A percentile compares a stretch with the other conserved stretches of the same genome.
These are phyloP conservation scores for Patella caerulea DNA, from an alignment of 2,888 invertebrate species.

Conservation along the genomic window DNA sequence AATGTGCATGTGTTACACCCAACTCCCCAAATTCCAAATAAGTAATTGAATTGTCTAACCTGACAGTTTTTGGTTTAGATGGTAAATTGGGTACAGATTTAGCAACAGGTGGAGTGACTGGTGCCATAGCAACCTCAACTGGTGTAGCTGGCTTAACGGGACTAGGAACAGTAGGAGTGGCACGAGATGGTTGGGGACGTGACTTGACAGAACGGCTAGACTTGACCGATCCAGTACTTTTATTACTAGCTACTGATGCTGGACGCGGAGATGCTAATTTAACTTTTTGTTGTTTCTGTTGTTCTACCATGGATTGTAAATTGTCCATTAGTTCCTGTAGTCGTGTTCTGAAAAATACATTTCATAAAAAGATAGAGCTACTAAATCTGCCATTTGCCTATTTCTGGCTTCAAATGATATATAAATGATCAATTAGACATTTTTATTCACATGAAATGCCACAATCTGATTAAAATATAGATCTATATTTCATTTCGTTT, in stretches of 20 bases:
- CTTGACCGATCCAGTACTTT: neutral
- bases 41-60: conserved; percentile 5
- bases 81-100: conserved; percentile 17
- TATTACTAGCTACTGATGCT: conserved; percentile 13
- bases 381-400: too few species aligned
- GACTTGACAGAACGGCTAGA: neutral
- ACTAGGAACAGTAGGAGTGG: neutral
- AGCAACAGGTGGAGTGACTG: conserved; percentile 15
- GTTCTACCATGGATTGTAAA: conserved; percentile 56
- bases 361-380: neutral
- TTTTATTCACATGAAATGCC: too few species aligned
- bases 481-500: too few species aligned
- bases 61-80: conserved; percentile 18
- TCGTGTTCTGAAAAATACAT: conserved; percentile 46
- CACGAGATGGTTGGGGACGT: neutral
- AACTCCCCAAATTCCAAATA: neutral
- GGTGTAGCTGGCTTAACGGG: conserved; percentile 11
- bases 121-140: conserved; percentile 12
- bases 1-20: neutral
- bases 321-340: conserved; percentile 57
- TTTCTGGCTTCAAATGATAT: too few species aligned
- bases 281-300: conserved; percentile 43
- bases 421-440: too few species aligned
- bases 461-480: too few species aligned
- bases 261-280: conserved; percentile 8